phyloP scores from a whole-genome alignment of 1,140 invertebrate species.

The Portunus trituberculatus region DNA sequence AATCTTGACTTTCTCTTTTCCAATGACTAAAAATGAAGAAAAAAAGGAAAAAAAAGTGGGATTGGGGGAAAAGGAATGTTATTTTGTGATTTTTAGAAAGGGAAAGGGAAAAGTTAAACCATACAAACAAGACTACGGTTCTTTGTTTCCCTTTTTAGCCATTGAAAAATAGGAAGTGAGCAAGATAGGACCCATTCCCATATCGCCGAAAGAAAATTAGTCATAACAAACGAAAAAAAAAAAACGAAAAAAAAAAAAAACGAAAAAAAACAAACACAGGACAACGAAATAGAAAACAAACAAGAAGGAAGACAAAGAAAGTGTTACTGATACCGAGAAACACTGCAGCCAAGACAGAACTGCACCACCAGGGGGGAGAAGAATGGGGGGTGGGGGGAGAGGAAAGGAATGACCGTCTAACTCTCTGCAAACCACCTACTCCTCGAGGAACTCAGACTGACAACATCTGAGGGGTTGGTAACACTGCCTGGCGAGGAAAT shows the following conservation, averaged over 20 bases:
- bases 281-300: not conserved
- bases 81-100: not conserved
- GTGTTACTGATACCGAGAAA: conserved; percentile 25
- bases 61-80: too few relatives aligned
- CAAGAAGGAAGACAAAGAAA: not conserved
- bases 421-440: not conserved
- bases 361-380: not conserved
- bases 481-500: not conserved
- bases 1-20: conserved; percentile 48
- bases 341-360: conserved; percentile 51
- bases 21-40: conserved; percentile 52
- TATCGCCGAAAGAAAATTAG: conserved; percentile 69
- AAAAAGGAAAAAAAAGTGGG: not conserved
- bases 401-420: not conserved
- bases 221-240: conserved; percentile 34
- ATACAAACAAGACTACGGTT: too few relatives aligned
- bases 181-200: conserved; percentile 61
- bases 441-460: not conserved
- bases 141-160: conserved; percentile 25
- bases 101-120: not conserved
- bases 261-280: not conserved
- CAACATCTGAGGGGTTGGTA: conserved; percentile 43
- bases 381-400: not conserved
- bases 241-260: conserved; percentile 29
- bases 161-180: conserved; percentile 2